phyloP scores from a whole-genome alignment of 2,888 invertebrate species.

The Rhyacophila evoluta region DNA sequence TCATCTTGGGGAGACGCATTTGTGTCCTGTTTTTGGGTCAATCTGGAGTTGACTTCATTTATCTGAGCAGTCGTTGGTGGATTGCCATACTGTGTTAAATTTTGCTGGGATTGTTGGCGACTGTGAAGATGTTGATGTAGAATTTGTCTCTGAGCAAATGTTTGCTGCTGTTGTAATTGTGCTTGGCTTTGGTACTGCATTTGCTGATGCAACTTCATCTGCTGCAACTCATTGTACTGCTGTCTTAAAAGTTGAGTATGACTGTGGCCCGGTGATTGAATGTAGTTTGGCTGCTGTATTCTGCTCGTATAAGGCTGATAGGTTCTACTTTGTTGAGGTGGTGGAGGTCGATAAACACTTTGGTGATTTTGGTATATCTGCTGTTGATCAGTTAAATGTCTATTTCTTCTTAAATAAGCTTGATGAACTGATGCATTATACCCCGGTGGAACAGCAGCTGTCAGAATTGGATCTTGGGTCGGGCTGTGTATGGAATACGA shows the following conservation, averaged over 20 bases:
- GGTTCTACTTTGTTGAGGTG: conserved; percentile 57
- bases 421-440: conserved; percentile 73
- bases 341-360: conserved; percentile 61
- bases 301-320: conserved; percentile 69
- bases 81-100: conserved; percentile 58
- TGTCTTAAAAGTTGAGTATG: conserved; percentile 72
- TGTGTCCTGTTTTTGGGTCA: conserved; percentile 55
- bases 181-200: conserved; percentile 75
- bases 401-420: conserved; percentile 70
- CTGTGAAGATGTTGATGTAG: conserved; percentile 73
- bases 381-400: conserved; percentile 61
- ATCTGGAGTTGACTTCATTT: conserved; percentile 56
- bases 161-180: conserved; percentile 74
- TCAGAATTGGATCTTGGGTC: conserved; percentile 58
- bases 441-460: conserved; percentile 62
- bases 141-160: conserved; percentile 73
- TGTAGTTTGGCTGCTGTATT: conserved; percentile 59
- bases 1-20: conserved; percentile 44
- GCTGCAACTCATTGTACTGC: conserved; percentile 75
- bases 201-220: conserved; percentile 75
- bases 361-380: conserved; percentile 72
- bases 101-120: conserved; percentile 52
- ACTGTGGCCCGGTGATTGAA: conserved; percentile 63
- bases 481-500: conserved; percentile 52
- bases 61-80: conserved; percentile 56